A percentile compares a stretch with the other conserved stretches of the same genome.
Evolutionary conservation across 1,140 invertebrate species (phyloP).

Genomic region (Hycleus cichorii): DNA sequence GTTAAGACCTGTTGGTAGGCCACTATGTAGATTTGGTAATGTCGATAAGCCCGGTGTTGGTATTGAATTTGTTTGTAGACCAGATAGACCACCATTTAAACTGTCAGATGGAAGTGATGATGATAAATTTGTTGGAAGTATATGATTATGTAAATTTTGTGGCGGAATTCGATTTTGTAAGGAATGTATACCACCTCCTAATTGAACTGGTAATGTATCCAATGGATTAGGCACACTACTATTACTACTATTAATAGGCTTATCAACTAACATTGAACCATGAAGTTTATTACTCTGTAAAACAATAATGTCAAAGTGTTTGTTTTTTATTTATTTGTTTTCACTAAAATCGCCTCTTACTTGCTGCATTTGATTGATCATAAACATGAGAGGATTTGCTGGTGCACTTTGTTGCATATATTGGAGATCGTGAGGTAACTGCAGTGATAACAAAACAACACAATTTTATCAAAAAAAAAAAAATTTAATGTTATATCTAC

Average conservation of each 20-base stretch:
- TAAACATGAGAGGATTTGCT: slow-evolving; percentile 48
- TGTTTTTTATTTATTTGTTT: neutral
- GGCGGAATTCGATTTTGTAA: slow-evolving; percentile 41
- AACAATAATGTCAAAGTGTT: neutral
- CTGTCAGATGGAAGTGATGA: slow-evolving; percentile 19
- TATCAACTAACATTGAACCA: slow-evolving; percentile 36
- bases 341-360: slow-evolving; percentile 27
- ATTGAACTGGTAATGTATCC: slow-evolving; percentile 49
- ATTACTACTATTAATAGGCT: slow-evolving; percentile 15
- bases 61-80: neutral
- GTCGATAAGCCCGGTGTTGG: neutral
- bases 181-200: slow-evolving; percentile 42
- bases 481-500: slow-evolving; percentile 6
- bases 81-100: slow-evolving; percentile 8
- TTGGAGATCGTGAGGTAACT: slow-evolving; percentile 31
- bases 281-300: slow-evolving; percentile 41
- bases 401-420: slow-evolving; percentile 30
- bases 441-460: neutral
- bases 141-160: slow-evolving; percentile 16
- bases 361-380: slow-evolving; percentile 52
- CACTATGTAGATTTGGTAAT: neutral
- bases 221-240: slow-evolving; percentile 26
- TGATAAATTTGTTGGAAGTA: slow-evolving; percentile 11
- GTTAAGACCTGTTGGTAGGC: neutral
- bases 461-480: slow-evolving; percentile 7